Conservation (phyloP, 2,888 invertebrate species). For the Patella depressa region DNA sequence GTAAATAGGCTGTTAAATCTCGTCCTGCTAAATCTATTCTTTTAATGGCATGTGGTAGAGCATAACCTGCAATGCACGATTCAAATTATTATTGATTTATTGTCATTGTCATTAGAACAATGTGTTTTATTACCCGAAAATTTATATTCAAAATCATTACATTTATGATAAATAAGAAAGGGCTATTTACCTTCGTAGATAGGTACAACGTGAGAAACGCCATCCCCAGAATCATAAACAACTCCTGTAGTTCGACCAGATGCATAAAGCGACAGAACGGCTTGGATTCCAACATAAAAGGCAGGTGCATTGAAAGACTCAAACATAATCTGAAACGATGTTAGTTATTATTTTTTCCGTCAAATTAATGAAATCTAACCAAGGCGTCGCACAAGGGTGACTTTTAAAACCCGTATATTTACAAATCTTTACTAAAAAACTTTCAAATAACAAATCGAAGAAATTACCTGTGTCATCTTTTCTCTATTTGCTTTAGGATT, state of each 20-base stretch:
- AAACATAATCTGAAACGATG: slow-evolving; percentile 40
- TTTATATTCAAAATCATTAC: too few relatives aligned
- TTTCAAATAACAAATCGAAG: neutral
- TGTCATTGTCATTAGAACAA: too few relatives aligned
- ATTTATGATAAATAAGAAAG: too few relatives aligned
- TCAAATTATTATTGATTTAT: neutral
- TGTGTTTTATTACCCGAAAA: too few relatives aligned
- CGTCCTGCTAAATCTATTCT: slow-evolving; percentile 50
- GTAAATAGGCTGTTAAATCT: slow-evolving; percentile 50
- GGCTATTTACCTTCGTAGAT: slow-evolving; percentile 81
- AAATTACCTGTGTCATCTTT: slow-evolving; percentile 81
- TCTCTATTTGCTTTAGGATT: slow-evolving; percentile 91
- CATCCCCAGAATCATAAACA: slow-evolving; percentile 58
- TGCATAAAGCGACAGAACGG: slow-evolving; percentile 58
- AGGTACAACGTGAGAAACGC: slow-evolving; percentile 82
- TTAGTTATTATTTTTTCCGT: too few relatives aligned
- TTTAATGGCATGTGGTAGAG: slow-evolving; percentile 53
- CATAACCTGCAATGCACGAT: slow-evolving; percentile 76
- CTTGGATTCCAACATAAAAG: slow-evolving; percentile 60
- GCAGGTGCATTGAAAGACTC: slow-evolving; percentile 51
- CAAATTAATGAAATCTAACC: too few relatives aligned
- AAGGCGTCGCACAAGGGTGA: too few relatives aligned
- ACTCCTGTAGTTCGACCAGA: slow-evolving; percentile 81
- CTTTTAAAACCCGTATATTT: too few relatives aligned
- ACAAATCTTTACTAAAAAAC: too few relatives aligned